These are phyloP conservation scores for Pelecanus crispus DNA, from an alignment of 2,113 vertebrate species.

Conservation along the genomic window DNA sequence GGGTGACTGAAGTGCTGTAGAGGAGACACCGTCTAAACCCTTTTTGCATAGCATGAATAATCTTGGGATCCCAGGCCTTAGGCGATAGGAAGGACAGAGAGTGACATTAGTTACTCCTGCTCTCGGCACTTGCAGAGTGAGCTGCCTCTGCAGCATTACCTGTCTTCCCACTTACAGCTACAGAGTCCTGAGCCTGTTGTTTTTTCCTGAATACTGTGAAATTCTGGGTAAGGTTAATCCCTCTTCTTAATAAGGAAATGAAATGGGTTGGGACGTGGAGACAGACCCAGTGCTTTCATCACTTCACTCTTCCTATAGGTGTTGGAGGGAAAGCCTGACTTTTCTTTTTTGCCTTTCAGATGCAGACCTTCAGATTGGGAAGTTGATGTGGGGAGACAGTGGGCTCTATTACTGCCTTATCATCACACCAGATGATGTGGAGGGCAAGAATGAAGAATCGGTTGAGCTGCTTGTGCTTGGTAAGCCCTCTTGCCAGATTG, in stretches of 20 bases:
- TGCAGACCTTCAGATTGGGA: slow-evolving; percentile 91
- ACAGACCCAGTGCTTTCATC: background rate
- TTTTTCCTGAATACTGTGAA: background rate
- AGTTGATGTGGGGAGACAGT: slow-evolving; percentile 96
- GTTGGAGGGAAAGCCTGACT: background rate
- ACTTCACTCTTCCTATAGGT: background rate
- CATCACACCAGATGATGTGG: slow-evolving; percentile 88
- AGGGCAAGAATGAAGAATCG: slow-evolving; percentile 89
- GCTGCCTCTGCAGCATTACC: background rate
- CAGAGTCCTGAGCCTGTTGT: background rate
- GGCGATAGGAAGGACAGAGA: background rate
- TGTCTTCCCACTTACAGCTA: background rate
- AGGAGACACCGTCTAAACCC: background rate
- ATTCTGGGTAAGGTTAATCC: background rate
- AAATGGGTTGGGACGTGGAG: background rate
- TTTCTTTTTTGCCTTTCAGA: slow-evolving; percentile 70
- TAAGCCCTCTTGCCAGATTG: slow-evolving; percentile 53
- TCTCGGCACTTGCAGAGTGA: background rate
- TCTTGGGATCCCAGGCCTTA: background rate
- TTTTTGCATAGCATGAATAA: background rate
- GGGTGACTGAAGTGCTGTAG: background rate
- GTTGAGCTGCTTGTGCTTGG: slow-evolving; percentile 93
- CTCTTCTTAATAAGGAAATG: background rate
- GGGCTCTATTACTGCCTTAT: slow-evolving; percentile 95
- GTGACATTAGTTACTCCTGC: background rate